Base-by-base conservation (phyloP, 2,888 invertebrate genomes). In the Dorcus hopei region DNA sequence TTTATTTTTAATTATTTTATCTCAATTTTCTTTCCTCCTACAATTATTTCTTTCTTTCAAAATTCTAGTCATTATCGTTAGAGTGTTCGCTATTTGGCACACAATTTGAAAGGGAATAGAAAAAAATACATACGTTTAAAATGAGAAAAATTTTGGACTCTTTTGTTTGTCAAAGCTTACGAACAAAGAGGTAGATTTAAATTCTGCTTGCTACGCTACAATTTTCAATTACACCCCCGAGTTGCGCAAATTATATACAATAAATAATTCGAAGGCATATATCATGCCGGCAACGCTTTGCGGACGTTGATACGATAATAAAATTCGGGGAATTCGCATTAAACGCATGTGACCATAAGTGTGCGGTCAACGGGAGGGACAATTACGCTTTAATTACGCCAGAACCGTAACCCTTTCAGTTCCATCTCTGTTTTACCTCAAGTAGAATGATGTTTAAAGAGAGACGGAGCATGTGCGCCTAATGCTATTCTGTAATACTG, bases 311-410 rank as follows among this genome's bases (percentile, higher is more conserved):
- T 74, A 72, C 69, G 65, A 68, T 70, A 72, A 74, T 74, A 74
- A 74, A 74, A 74, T 74, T 70, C 67, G 63, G 67, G 70, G 73
- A 71, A 74, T 73, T 70, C 70, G 66, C 72, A 74, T 74, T 74
- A 74, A 72, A 71, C 69, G 69, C 74, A 72, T 67, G 69, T 67
- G 74, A 71, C 72, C 73, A 69, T 72, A 72, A 72, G 73, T 70
- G 72, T 68, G 71, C 69, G 72, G 71, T 70, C 69, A 68, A 60
- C 64, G 62, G 56, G 54, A 56, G 65, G 61, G 66, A 68, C 70
- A 71, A 73, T 68, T 71, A 67, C 68, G 60, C 63, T 67, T 68
- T 71, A 71, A 72, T 72, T 72, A 70, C 68, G 58, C 61, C 53
- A 52, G 14, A 47, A 11, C 40, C 51, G 38, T 52, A 57, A 41